phyloP scores from a whole-genome alignment of 2,797 vertebrate genomes.

The Chanos chanos region DNA sequence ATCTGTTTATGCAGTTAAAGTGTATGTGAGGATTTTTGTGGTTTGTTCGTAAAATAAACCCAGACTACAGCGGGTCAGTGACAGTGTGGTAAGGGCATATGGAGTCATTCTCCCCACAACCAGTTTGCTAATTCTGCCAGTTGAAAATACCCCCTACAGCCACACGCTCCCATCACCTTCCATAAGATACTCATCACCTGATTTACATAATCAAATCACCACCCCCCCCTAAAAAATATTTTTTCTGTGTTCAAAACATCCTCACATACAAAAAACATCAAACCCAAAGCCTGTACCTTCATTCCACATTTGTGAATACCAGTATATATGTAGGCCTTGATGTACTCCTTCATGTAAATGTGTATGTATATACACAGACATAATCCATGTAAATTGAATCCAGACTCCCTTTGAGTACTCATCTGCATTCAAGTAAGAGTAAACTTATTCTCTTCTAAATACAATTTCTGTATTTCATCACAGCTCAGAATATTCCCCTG shows the following conservation, averaged over 20 bases:
- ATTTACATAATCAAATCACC: constrained; percentile 61
- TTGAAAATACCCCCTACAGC: constrained; percentile 22
- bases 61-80: constrained; percentile 53
- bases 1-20: constrained; percentile 70
- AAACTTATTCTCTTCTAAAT: constrained; percentile 2
- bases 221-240: constrained; percentile 39
- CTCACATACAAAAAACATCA: constrained; percentile 41
- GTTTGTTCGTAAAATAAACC: constrained; percentile 56
- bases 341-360: too few species aligned
- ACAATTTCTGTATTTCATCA: constrained; percentile 26
- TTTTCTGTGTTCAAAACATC: constrained; percentile 55
- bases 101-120: constrained; percentile 29
- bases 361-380: too few species aligned
- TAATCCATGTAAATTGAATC: too few species aligned
- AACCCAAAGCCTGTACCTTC: constrained; percentile 36
- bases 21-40: constrained; percentile 65
- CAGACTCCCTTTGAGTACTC: constrained; percentile 1
- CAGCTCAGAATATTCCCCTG: neutral
- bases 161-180: constrained; percentile 9
- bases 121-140: constrained; percentile 16
- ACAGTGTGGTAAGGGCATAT: constrained; percentile 47
- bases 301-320: constrained; percentile 29
- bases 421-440: constrained; percentile 19
- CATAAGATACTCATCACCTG: constrained; percentile 35
- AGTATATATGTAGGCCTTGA: too few species aligned